phyloP scores from a whole-genome alignment of 2,797 vertebrate species.

The Oreochromis grahami region DNA sequence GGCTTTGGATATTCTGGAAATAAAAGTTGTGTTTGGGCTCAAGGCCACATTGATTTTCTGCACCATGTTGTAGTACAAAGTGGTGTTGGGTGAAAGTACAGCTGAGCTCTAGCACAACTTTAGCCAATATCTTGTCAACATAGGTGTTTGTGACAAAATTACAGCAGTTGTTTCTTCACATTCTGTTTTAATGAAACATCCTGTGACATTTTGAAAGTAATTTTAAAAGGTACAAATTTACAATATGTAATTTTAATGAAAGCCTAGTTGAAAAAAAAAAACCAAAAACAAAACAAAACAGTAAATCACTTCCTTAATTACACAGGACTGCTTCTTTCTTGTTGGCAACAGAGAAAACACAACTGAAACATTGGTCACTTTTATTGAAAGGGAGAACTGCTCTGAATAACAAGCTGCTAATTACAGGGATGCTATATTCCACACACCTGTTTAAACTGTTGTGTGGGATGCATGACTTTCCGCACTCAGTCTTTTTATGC shows the following conservation, averaged over 20 bases:
- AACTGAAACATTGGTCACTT: background rate
- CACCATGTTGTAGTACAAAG: background rate
- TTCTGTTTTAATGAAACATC: background rate
- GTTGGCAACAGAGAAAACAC: background rate
- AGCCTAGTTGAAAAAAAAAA: background rate
- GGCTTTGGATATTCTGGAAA: background rate
- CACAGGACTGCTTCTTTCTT: background rate
- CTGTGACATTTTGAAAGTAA: background rate
- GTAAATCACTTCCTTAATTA: background rate
- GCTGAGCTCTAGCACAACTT: background rate
- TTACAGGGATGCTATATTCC: constrained; percentile 6
- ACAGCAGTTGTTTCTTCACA: background rate
- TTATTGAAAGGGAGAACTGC: background rate
- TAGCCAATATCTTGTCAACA: background rate
- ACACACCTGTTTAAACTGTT: constrained; percentile 17
- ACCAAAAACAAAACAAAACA: background rate
- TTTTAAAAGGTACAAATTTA: background rate
- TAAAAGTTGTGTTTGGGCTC: background rate
- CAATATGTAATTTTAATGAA: background rate
- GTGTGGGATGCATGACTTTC: background rate
- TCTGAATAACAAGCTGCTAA: constrained; percentile 9
- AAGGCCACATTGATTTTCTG: background rate
- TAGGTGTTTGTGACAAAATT: background rate
- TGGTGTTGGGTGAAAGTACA: background rate
- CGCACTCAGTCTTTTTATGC: background rate